Evolutionary conservation across 2,113 vertebrate species (phyloP), one percentile per base, ranked within the genome.

Genomic region (Suncus etruscus): DNA sequence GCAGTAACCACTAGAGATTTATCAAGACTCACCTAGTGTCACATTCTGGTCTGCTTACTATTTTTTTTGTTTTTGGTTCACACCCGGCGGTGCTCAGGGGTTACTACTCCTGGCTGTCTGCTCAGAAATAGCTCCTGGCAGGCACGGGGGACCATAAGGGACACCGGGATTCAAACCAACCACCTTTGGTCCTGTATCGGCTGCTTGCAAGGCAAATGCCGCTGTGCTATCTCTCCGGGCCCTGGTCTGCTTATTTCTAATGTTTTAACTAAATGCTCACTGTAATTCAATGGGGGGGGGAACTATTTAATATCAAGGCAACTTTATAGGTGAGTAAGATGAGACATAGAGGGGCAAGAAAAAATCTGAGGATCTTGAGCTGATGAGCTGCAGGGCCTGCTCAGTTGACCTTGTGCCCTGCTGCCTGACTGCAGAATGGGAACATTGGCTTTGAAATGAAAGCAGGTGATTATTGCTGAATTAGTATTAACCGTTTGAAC

Each of bases 241-340:
- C n/a, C n/a, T n/a, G n/a, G n/a, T n/a, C n/a, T n/a, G n/a, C n/a
- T n/a, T n/a, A n/a, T n/a, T 88, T 86, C 54, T 47, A 24, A 27
- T 39, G 31, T 83, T 20, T 82, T 90, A 69, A 75, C 61, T 81
- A 31, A 92, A 91, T 66, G 32, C 68, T 86, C 47, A 31, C 65
- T 86, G 70, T 54, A 76, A 80, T 20, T 18, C n/a, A 86, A 0
- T 54, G 72, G 81, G 76, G 61, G 61, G 27, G 76, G 61, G 61
- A 29, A 90, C 79, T 76, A 72, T 1, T 39, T 75, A 80, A 54
- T 73, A 82, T 79, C 45, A 77, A 22, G 24, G 83, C 51, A 31
- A 88, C 78, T 92, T 88, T 90, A 76, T 54, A 83, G 32, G 16
- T 74, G 25, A 79, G 29, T 45, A 22, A 82, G 48, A 77, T 77